A percentile compares a stretch with the other conserved stretches of the same genome.
These are phyloP conservation scores for Platypus cylindrus DNA, from an alignment of 2,888 invertebrate species.

Conservation along the genomic window DNA sequence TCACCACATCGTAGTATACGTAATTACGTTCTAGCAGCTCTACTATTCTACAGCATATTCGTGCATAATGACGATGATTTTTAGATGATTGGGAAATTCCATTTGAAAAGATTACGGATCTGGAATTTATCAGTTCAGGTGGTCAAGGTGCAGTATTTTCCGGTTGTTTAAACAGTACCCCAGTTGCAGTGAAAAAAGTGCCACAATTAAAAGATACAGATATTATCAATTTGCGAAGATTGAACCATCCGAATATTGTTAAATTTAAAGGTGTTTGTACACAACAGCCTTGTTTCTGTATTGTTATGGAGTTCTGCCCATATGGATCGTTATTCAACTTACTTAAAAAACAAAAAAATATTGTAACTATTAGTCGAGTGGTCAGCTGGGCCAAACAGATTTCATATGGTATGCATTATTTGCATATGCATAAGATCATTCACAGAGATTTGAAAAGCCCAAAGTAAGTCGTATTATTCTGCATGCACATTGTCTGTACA, in stretches of 20 bases:
- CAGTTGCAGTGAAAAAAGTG: constrained; percentile 94
- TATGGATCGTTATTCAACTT: constrained; percentile 90
- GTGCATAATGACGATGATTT: too few species aligned
- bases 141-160: constrained; percentile 94
- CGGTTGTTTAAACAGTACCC: constrained; percentile 67
- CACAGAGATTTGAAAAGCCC: constrained; percentile 98
- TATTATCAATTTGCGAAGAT: constrained; percentile 73
- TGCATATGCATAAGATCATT: constrained; percentile 92
- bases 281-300: constrained; percentile 71
- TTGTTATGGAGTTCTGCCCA: constrained; percentile 98
- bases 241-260: constrained; percentile 92
- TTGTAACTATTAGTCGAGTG: constrained; percentile 73
- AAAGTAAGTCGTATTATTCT: too few species aligned
- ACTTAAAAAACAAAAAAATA: constrained; percentile 66
- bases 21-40: too few species aligned
- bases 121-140: constrained; percentile 87
- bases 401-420: constrained; percentile 90
- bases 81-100: constrained; percentile 90
- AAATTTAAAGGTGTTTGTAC: constrained; percentile 89
- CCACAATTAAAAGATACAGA: constrained; percentile 85
- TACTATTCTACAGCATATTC: too few species aligned
- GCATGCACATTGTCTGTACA: too few species aligned
- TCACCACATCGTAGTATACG: too few species aligned
- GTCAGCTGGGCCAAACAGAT: constrained; percentile 93
- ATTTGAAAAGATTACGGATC: constrained; percentile 77